Conservation (phyloP, 2,797 vertebrate genomes). For the Megaceryle alcyon region DNA sequence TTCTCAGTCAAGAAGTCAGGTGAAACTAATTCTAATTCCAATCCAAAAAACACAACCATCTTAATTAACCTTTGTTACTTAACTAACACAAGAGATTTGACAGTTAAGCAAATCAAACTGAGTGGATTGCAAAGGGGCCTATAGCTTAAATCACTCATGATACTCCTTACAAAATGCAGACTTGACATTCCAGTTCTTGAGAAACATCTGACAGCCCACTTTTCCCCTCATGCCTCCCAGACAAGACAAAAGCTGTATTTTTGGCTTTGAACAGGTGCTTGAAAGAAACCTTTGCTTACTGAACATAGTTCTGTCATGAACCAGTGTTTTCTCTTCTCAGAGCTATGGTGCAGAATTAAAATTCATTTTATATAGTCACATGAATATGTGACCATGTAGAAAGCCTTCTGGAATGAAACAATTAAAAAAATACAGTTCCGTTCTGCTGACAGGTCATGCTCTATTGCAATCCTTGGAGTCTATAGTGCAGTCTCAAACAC, state of each 20-base stretch:
- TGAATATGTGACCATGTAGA: background rate
- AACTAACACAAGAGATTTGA: background rate
- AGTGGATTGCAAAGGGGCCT: background rate
- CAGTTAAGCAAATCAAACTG: background rate
- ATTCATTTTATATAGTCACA: background rate
- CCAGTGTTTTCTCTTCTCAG: background rate
- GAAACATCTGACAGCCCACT: background rate
- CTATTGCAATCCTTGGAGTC: background rate
- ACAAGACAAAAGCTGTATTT: background rate
- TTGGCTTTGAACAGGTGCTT: background rate
- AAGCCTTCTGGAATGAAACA: background rate
- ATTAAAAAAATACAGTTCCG: background rate
- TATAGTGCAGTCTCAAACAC: background rate
- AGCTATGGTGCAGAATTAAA: background rate
- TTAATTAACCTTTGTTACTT: background rate
- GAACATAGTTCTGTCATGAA: background rate
- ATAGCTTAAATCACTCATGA: background rate
- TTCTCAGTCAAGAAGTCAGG: background rate
- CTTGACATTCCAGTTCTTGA: background rate
- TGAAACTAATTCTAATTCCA: background rate
- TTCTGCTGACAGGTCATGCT: background rate
- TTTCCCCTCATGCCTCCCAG: background rate
- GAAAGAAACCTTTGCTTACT: background rate
- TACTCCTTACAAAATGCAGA: background rate
- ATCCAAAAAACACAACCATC: background rate